Base-by-base conservation (phyloP, 1,140 invertebrate genomes). In the Frieseomelitta varia region DNA sequence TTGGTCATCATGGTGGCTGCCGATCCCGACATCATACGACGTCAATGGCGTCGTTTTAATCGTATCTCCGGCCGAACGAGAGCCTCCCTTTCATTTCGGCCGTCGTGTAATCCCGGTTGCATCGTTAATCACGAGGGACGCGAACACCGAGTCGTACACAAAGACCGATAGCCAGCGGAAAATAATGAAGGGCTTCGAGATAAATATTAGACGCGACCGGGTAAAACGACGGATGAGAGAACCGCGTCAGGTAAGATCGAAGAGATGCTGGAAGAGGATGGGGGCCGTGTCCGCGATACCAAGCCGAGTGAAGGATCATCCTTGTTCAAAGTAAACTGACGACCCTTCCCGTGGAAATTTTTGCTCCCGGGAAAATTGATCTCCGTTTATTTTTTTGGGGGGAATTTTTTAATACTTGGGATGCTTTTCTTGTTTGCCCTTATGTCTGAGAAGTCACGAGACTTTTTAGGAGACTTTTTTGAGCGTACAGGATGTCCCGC, bases 91-190 rank as follows among this genome's bases (percentile, higher is more conserved):
- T 65, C 76, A 78, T 65, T 58, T n/a, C 65, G 58, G 12, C 4
- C 34, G 39, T 65, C 76, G 34, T 78, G 58, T 78, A 78, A 78
- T 78, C 61, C 61, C n/a, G 61, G 27, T 65, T 51, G 61, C 76
- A 19, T 78, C 76, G 76, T 78, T 78, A 78, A 78, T 78, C 76
- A 78, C n/a, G n/a, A 65, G 65, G 30, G 76, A 78, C 61, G n/a
- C 76, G 76, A 65, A 65, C 76, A 78, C 61, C n/a, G 30, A 51
- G 76, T 65, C 76, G 61, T 78, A 77, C 75, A 78, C 76, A 78
- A 78, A 65, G 61, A 53, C 39, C n/a, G 56, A 63, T 76, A 76
- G 58, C 24, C 15, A 19, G 19, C 15, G 61, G 15, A 65, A 47
- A 78, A 65, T 78, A 65, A 78, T 65, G 61, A 78, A 65, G 14